Evolutionary conservation across 2,797 vertebrate species (phyloP).

Genomic region (Clarias pachynema): DNA sequence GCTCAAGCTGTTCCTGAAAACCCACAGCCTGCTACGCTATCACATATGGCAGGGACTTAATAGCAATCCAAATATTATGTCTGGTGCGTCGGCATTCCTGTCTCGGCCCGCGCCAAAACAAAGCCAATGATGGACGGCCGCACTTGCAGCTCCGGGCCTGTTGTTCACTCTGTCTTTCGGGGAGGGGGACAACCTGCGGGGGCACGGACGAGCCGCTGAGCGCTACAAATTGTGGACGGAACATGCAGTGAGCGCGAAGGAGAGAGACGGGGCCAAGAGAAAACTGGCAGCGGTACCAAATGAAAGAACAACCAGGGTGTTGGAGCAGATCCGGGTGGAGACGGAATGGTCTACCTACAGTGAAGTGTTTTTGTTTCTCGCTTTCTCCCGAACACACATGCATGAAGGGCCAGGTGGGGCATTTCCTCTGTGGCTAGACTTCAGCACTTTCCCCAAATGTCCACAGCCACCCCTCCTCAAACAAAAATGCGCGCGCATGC

Average conservation of each 20-base stretch:
- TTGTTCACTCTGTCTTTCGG: conserved; percentile 20
- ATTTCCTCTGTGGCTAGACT: conserved; percentile 56
- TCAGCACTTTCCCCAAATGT: conserved; percentile 39
- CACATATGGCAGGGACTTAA: conserved; percentile 65
- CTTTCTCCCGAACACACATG: conserved; percentile 51
- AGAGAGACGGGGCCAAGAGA: conserved; percentile 3
- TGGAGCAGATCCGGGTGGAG: conserved; percentile 48
- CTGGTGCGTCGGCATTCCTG: conserved; percentile 81
- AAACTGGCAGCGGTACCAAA: conserved; percentile 22
- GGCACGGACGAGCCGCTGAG: conserved; percentile 32
- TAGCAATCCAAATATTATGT: conserved; percentile 86
- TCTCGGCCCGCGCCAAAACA: conserved; percentile 77
- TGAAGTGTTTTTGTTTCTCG: conserved; percentile 56
- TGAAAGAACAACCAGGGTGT: conserved; percentile 35
- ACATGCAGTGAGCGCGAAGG: conserved; percentile 3
- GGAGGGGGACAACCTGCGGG: conserved; percentile 30
- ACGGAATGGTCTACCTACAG: conserved; percentile 59
- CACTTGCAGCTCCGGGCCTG: conserved; percentile 45
- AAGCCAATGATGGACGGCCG: conserved; percentile 63
- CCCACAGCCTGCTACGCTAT: conserved; percentile 63
- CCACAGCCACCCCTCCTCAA: conserved; percentile 50
- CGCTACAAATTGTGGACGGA: conserved; percentile 17
- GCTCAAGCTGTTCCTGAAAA: conserved; percentile 59
- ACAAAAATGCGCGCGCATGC: conserved; percentile 43
- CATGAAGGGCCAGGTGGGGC: conserved; percentile 52